These are phyloP conservation scores for Noctua janthina DNA, from an alignment of 2,888 invertebrate genomes.

Conservation along the genomic window DNA sequence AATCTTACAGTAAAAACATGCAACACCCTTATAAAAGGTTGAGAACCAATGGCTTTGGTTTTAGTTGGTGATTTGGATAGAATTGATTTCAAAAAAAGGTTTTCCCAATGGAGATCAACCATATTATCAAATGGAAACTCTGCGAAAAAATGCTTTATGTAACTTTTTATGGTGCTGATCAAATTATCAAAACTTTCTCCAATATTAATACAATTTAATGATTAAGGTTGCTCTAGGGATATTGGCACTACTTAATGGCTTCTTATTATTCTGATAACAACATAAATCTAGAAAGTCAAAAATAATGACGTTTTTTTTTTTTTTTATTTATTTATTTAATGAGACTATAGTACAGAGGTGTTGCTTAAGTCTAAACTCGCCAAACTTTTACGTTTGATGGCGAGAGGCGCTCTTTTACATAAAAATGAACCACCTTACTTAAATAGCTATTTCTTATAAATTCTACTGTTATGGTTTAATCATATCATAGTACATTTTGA, in stretches of 20 bases:
- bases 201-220: background rate
- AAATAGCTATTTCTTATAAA: too few species aligned
- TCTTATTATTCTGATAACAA: background rate
- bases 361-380: too few species aligned
- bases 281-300: background rate
- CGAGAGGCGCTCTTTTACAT: too few species aligned
- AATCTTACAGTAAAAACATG: too few species aligned
- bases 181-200: background rate
- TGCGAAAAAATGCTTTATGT: background rate
- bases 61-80: background rate
- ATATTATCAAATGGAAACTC: background rate
- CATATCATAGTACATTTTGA: too few species aligned
- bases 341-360: too few species aligned
- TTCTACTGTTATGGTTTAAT: too few species aligned
- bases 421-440: too few species aligned
- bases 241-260: background rate
- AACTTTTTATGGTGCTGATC: background rate
- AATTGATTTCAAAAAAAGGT: background rate
- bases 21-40: slow-evolving; percentile 20
- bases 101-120: background rate
- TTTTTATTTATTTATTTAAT: too few species aligned
- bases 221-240: background rate
- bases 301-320: too few species aligned
- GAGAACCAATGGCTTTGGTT: slow-evolving; percentile 3
- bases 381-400: too few species aligned